These are phyloP conservation scores for Protomyctophum bolini DNA, from an alignment of 2,113 vertebrate genomes.

Conservation along the genomic window DNA sequence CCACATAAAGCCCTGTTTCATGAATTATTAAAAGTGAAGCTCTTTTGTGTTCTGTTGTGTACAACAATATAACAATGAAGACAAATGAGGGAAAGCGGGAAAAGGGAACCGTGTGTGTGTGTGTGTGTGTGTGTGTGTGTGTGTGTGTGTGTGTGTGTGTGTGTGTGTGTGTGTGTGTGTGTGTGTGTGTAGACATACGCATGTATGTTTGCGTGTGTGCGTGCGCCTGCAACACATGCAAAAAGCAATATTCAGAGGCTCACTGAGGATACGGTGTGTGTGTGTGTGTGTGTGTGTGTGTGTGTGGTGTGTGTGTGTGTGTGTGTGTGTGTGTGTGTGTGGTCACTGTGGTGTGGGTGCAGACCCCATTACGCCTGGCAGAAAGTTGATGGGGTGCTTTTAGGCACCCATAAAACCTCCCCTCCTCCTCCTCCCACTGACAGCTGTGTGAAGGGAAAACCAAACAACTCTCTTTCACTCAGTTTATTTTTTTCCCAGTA, in stretches of 20 bases:
- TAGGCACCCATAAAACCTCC: not conserved
- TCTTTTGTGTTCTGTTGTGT: conserved; percentile 55
- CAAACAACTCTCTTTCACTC: too few species aligned
- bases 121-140: not conserved
- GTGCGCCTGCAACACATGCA: too few species aligned
- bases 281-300: too few species aligned
- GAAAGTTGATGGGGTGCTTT: not conserved
- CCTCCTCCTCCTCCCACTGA: not conserved
- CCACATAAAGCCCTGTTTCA: conserved; percentile 60
- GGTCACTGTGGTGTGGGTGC: not conserved
- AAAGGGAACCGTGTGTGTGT: not conserved
- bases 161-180: conserved; percentile 6
- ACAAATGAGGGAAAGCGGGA: conserved; percentile 34
- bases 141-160: not conserved
- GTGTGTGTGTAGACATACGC: too few species aligned
- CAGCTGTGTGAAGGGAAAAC: not conserved
- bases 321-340: not conserved
- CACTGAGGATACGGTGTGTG: not conserved
- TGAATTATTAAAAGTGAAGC: conserved; percentile 66
- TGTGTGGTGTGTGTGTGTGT: conserved; percentile 1
- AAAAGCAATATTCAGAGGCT: too few species aligned
- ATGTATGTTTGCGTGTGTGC: not conserved
- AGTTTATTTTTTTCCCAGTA: too few species aligned
- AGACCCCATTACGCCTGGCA: not conserved
- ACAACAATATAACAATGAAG: conserved; percentile 62